A percentile compares a stretch with the other conserved stretches of the same genome.
phyloP scores from a whole-genome alignment of 2,797 vertebrate species.

The Eutrigla gurnardus region DNA sequence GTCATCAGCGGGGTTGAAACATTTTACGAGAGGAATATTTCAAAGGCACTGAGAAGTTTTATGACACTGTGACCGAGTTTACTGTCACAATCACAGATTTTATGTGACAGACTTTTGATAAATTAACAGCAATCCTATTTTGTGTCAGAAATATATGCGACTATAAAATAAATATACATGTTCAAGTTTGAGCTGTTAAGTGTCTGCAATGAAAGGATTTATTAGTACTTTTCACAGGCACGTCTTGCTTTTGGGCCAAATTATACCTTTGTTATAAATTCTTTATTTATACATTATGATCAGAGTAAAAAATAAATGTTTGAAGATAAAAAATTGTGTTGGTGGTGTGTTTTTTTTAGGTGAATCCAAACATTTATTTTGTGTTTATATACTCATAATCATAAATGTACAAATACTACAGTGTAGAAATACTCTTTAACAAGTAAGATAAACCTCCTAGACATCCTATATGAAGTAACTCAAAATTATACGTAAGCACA shows the following conservation, averaged over 20 bases:
- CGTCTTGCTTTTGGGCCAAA: slow-evolving; percentile 64
- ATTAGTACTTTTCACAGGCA: slow-evolving; percentile 42
- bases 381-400: neutral
- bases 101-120: slow-evolving; percentile 8
- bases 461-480: too few species aligned
- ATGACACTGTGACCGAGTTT: slow-evolving; percentile 23
- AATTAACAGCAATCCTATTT: neutral
- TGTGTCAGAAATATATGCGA: neutral
- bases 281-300: slow-evolving; percentile 67
- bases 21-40: slow-evolving; percentile 13
- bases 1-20: slow-evolving; percentile 6
- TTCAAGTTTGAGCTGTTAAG: slow-evolving; percentile 47
- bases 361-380: neutral
- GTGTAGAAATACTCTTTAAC: too few species aligned
- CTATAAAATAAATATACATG: neutral
- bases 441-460: too few species aligned
- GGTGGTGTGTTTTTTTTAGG: neutral
- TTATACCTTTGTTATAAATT: slow-evolving; percentile 54
- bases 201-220: slow-evolving; percentile 27
- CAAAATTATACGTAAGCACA: too few species aligned
- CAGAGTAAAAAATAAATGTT: slow-evolving; percentile 61
- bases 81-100: slow-evolving; percentile 2
- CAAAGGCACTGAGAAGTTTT: neutral
- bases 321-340: slow-evolving; percentile 29
- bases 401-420: too few species aligned